Evolutionary conservation across 2,797 vertebrate genomes (phyloP), one percentile per base, ranked within the genome.

Genomic region (Todus mexicanus): DNA sequence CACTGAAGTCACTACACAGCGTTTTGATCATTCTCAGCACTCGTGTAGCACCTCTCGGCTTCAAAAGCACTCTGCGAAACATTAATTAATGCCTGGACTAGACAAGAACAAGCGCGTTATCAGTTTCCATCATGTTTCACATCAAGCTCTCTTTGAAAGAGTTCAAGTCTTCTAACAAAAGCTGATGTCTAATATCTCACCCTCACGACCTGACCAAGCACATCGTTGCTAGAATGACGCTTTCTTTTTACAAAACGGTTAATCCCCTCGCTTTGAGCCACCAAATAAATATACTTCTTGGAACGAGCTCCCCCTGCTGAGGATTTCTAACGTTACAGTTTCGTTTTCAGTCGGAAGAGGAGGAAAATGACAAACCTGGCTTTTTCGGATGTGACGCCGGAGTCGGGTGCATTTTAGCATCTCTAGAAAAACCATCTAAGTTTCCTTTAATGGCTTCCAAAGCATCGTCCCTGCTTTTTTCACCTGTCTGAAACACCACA

Each of bases 391-490:
- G 99, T 2, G 98, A 98, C 50, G 98, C 98, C 64, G 99, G 98
- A 65, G 99, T 98, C 40, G 99, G 99, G 87, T 99, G 99, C 99
- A 99, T 99, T 97, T 99, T 99, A 43, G 99, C 99, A 63, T 99
- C 99, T 98, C 99, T 98, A 97, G 99, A 99, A 98, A 99, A 99
- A n/a, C 99, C 99, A 90, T 99, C 99, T 92, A 99, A 97, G 92
- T 99, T 99, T 87, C 99, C 99, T 98, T 99, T 99, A 94, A 99
- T 99, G 74, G 99, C 99, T 97, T 99, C 99, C 97, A 99, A 97
- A 56, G 99, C 99, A 72, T 99, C 99, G 64, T 99, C 99, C 60
- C 99, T 98, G 96, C 98, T 99, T 97, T 99, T 99, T 97, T 99
- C 99, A 87, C 98, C 98, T 79, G 96, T 97, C 98, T 99, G 97